Evolutionary conservation across 2,888 invertebrate genomes (phyloP), one percentile per base, ranked within the genome.

Genomic region (Patella depressa): DNA sequence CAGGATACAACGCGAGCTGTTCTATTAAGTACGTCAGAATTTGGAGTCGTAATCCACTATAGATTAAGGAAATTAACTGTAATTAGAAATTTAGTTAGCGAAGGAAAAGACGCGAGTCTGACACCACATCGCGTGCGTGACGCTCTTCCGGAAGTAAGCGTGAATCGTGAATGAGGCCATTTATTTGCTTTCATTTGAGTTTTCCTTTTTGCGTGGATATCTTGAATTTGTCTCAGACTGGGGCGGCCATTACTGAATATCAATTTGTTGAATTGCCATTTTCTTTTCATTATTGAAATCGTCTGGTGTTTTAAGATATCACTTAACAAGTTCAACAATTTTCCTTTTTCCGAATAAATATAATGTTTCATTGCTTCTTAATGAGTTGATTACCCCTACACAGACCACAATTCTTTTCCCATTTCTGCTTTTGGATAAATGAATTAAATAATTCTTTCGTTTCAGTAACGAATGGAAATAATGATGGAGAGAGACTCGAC

Each of bases 1-100:
- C 85, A 82, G 85, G 85, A 85, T 81, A 83, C 80, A 80, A 78
- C 78, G 79, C 79, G 79, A 82, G 82, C 82, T 81, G 82, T 82
- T 83, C 81, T 78, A 79, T 80, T 80, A 78, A 75, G 71, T 72
- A 74, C 73, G 73, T 76, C 71, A 76, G 71, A 71, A 74, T 65
- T 65, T 65, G 65, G 78, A 55, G 72, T 73, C 71, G 79, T 72
- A 75, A 74, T 71, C 76, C 54, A 72, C 71, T 65, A 74, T 73
- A 69, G 29, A 53, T 65, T 59, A 73, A 80, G 80, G 80, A 80
- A 80, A 78, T 78, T 77, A 80, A 77, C 57, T 77, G 80, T 80
- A 80, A 80, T 80, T 80, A 80, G 78, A 77, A 80, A 75, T 74
- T 71, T 71, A 55, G 70, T 71, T 75, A 71, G 70, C 53, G 54